Percentiles rank a stretch among this genome's conserved stretches.
phyloP scores from a whole-genome alignment of 2,888 invertebrate species.

The Himalopsyche tibetana region DNA sequence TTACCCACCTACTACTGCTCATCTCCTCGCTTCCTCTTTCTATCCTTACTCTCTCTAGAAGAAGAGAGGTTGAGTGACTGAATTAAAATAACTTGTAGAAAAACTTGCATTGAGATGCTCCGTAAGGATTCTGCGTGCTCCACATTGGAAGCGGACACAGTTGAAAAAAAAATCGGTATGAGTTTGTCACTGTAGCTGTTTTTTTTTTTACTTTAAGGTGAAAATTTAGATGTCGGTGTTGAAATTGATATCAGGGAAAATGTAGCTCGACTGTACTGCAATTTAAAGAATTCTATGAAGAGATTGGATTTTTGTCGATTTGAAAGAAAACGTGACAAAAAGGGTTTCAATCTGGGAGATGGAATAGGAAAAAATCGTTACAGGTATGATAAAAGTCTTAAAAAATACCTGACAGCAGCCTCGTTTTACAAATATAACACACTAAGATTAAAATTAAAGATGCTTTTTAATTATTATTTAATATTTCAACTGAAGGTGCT shows the following conservation, averaged over 20 bases:
- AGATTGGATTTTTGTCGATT: slow-evolving; percentile 76
- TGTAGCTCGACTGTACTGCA: slow-evolving; percentile 74
- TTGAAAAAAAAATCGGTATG: neutral
- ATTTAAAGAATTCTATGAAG: slow-evolving; percentile 72
- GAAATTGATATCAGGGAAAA: slow-evolving; percentile 68
- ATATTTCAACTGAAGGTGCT: too few species aligned
- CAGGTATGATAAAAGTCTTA: slow-evolving; percentile 68
- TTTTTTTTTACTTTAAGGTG: slow-evolving; percentile 68
- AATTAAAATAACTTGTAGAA: too few species aligned
- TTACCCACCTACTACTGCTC: too few species aligned
- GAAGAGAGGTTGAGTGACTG: too few species aligned
- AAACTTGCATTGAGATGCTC: slow-evolving; percentile 61
- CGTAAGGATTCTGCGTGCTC: slow-evolving; percentile 60
- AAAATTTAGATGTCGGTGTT: slow-evolving; percentile 73
- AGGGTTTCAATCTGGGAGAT: slow-evolving; percentile 73
- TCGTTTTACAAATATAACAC: too few species aligned
- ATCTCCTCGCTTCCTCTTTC: too few species aligned
- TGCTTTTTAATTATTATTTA: too few species aligned
- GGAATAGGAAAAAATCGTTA: slow-evolving; percentile 74
- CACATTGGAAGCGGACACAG: neutral
- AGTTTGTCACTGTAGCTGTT: neutral
- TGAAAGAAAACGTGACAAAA: slow-evolving; percentile 69
- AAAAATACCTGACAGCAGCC: too few species aligned
- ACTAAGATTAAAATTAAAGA: too few species aligned
- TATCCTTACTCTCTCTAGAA: too few species aligned